phyloP scores from a whole-genome alignment of 2,888 invertebrate species.

The Phaedon cochleariae region DNA sequence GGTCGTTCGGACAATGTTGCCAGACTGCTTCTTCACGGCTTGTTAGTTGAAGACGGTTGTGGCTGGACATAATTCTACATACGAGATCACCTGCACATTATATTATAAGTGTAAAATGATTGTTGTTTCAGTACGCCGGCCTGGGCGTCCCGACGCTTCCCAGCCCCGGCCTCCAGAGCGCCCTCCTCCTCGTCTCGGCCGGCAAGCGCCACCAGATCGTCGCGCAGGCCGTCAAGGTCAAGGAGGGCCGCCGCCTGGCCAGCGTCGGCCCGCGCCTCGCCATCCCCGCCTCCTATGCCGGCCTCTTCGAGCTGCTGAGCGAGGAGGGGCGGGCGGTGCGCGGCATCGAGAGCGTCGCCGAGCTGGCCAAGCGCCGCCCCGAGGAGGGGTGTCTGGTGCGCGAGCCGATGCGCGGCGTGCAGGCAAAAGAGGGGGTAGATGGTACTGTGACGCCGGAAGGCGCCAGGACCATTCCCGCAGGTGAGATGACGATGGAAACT shows the following conservation, averaged over 20 bases:
- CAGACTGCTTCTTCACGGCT: too few relatives aligned
- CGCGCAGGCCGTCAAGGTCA: slow-evolving; percentile 89
- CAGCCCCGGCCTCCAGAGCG: slow-evolving; percentile 85
- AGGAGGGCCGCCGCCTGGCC: slow-evolving; percentile 84
- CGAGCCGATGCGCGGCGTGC: slow-evolving; percentile 77
- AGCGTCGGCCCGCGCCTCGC: slow-evolving; percentile 84
- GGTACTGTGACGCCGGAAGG: slow-evolving; percentile 74
- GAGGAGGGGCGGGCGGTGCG: slow-evolving; percentile 92
- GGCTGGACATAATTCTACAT: too few relatives aligned
- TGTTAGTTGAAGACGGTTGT: too few relatives aligned
- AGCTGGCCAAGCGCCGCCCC: slow-evolving; percentile 79
- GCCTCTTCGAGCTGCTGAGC: slow-evolving; percentile 92
- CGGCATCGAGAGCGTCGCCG: slow-evolving; percentile 87
- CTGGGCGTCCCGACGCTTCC: slow-evolving; percentile 89
- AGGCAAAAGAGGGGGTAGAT: slow-evolving; percentile 68
- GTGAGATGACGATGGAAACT: too few relatives aligned
- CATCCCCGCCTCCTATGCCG: slow-evolving; percentile 89
- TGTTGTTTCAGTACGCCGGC: slow-evolving; percentile 81
- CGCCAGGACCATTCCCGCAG: slow-evolving; percentile 79
- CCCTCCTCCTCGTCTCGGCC: slow-evolving; percentile 84
- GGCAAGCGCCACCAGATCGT: slow-evolving; percentile 87
- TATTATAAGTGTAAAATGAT: too few relatives aligned
- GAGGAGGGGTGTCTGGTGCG: slow-evolving; percentile 82
- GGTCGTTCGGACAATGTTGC: too few relatives aligned
- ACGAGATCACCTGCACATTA: too few relatives aligned